Base-by-base conservation (phyloP, 2,113 vertebrate species). In the Hemiscyllium ocellatum region DNA sequence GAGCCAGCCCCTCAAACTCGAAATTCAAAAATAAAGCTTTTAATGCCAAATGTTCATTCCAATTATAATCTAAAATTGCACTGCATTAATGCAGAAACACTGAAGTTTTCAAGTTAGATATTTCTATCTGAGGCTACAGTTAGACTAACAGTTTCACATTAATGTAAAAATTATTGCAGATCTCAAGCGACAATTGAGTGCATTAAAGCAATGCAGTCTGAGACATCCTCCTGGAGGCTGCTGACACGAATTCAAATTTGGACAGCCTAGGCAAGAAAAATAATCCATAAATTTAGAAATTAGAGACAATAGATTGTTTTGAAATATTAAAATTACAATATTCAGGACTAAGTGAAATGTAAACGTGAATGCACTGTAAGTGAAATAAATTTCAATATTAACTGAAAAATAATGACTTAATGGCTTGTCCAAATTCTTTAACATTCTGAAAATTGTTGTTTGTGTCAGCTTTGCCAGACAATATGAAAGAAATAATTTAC, bases 31-130 rank as follows among this genome's bases (percentile, higher is more conserved):
- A 93, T 19, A 93, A 91, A 91, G 89, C 3, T 61, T 91, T 66
- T 66, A 91, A 93, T 93, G 61, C 33, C 89, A 93, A 93, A 93
- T 68, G 89, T 33, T 61, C 61, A 93, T 33, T 66, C 17, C 89
- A 66, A 93, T 93, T 93, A 93, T 22, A 33, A 93, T 68, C 89
- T 66, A 93, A 93, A 66, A 91, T 66, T 72, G 17, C 56, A 66
- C 61, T 6, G 5, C 61, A 17, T 65, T 91, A 33, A 37, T 66
- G 66, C 56, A 65, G 65, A 61, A 93, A 22, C n/a, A 66, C 22
- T 93, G n/a, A 56, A 22, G 33, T 93, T 93, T 66, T 56, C 89
- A 93, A 66, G 33, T 61, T 5, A 37, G 89, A 66, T n/a, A n/a
- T 17, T 66, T 93, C 33, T 37, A 37, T 66, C 61, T 66, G 19